Evolutionary conservation across 2,888 invertebrate species (phyloP).

Genomic region (Sphecodes monilicornis): DNA sequence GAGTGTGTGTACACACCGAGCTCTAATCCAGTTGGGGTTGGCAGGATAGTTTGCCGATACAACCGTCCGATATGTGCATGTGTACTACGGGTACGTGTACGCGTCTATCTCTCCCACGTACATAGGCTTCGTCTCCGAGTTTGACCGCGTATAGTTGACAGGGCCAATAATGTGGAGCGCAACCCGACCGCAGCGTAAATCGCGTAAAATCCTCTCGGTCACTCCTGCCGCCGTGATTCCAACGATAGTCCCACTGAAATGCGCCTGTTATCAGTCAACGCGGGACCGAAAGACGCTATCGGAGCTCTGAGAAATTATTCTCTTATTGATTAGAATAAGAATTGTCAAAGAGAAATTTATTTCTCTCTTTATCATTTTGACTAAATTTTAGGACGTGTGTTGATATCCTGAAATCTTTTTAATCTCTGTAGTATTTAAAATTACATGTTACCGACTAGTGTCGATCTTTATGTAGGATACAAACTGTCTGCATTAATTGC

Average conservation of each 20-base stretch:
- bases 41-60: conserved; percentile 72
- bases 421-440: too few species aligned
- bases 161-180: conserved; percentile 75
- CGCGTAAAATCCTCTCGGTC: conserved; percentile 71
- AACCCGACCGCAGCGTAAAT: conserved; percentile 76
- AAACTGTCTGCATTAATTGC: too few species aligned
- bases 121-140: conserved; percentile 52
- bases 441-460: too few species aligned
- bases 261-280: conserved; percentile 2
- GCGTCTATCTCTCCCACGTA: conserved; percentile 50
- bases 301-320: background rate
- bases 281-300: background rate
- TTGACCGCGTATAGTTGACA: conserved; percentile 75
- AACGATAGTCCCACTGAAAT: conserved; percentile 39
- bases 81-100: conserved; percentile 21
- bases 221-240: conserved; percentile 36
- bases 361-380: too few species aligned
- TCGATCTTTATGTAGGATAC: too few species aligned
- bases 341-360: too few species aligned
- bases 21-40: conserved; percentile 78
- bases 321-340: too few species aligned
- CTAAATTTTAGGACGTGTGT: too few species aligned
- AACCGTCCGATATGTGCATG: conserved; percentile 21
- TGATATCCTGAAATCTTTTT: too few species aligned
- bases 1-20: conserved; percentile 67